Evolutionary conservation across 2,888 invertebrate genomes (phyloP).

Genomic region (Ashinkailepas kermadecensis): DNA sequence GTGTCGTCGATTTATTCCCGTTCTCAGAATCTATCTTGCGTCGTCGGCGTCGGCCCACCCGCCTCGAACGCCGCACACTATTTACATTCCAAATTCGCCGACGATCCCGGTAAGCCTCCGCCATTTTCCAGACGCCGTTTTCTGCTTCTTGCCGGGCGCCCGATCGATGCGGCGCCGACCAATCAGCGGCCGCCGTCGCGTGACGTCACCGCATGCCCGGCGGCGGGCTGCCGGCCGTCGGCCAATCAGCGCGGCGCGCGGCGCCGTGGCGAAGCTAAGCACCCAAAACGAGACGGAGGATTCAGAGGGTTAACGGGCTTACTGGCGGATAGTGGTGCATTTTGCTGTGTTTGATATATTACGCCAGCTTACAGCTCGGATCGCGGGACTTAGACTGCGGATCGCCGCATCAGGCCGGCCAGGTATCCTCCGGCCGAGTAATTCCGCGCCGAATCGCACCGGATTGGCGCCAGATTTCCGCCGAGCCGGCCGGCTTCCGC

Average conservation of each 20-base stretch:
- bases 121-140: background rate
- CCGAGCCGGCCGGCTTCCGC: background rate
- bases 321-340: constrained; percentile 1
- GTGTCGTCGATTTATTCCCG: background rate
- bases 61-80: background rate
- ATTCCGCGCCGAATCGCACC: background rate
- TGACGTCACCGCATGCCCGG: constrained; percentile 3
- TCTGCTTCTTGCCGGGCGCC: background rate
- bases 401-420: background rate
- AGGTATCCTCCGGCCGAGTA: background rate
- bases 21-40: background rate
- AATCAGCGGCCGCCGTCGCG: background rate
- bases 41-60: background rate
- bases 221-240: background rate
- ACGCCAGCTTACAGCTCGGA: background rate
- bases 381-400: background rate
- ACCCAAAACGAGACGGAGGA: background rate
- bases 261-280: background rate
- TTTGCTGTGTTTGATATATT: constrained; percentile 22
- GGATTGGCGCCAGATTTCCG: background rate
- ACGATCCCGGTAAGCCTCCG: constrained; percentile 3
- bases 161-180: background rate
- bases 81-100: constrained; percentile 7
- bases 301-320: constrained; percentile 17
- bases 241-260: background rate